A percentile compares a stretch with the other conserved stretches of the same genome.
Conservation (phyloP, 2,888 invertebrate genomes). For the Drosophila quasianomalipes region DNA sequence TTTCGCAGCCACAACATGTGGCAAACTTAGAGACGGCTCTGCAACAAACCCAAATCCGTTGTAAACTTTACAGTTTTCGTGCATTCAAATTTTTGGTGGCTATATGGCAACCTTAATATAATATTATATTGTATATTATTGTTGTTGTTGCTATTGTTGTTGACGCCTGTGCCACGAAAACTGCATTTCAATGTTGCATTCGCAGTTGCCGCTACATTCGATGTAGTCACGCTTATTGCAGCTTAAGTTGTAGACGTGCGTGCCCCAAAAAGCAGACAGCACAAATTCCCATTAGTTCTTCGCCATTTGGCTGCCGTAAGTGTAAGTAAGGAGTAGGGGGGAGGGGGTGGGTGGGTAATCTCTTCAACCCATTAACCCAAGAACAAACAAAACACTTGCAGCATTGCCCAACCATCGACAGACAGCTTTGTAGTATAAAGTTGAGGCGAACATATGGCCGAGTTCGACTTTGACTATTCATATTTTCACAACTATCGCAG, state of each 20-base stretch:
- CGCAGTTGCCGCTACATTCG: slow-evolving; percentile 24
- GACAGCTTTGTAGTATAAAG: slow-evolving; percentile 73
- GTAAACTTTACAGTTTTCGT: slow-evolving; percentile 31
- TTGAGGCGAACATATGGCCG: slow-evolving; percentile 72
- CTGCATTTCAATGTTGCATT: slow-evolving; percentile 54
- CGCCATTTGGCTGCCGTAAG: slow-evolving; percentile 48
- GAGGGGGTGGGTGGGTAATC: background rate
- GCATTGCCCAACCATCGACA: slow-evolving; percentile 28
- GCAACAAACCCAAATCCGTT: slow-evolving; percentile 6
- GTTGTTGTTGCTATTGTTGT: slow-evolving; percentile 6
- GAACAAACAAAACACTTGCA: slow-evolving; percentile 16
- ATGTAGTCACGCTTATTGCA: slow-evolving; percentile 64
- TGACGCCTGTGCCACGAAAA: slow-evolving; percentile 50
- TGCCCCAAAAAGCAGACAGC: slow-evolving; percentile 51
- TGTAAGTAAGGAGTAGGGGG: background rate
- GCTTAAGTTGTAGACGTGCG: slow-evolving; percentile 72
- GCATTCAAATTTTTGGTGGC: slow-evolving; percentile 51
- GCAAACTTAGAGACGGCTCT: slow-evolving; percentile 54
- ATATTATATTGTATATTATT: background rate
- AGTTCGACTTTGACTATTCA: slow-evolving; percentile 79
- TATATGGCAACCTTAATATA: slow-evolving; percentile 17
- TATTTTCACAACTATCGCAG: slow-evolving; percentile 54
- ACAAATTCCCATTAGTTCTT: slow-evolving; percentile 78
- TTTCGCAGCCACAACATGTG: slow-evolving; percentile 68
- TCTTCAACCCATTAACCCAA: background rate